Conservation (phyloP, 2,888 invertebrate species). For the Gortyna flavago region DNA sequence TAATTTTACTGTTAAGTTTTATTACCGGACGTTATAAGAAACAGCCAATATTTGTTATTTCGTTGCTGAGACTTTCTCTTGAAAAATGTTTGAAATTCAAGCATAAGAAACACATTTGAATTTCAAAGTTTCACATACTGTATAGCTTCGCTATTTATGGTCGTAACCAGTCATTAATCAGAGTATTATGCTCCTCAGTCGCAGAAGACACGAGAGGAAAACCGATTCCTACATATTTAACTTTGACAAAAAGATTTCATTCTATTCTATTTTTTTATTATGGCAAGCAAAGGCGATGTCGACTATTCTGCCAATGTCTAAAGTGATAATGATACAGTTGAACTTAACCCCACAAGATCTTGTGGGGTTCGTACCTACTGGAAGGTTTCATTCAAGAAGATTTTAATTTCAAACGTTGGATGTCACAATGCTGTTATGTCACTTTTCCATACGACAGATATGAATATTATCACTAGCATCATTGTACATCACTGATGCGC, state of each 20-base stretch:
- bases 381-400: not conserved
- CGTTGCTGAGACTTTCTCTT: slow-evolving; percentile 13
- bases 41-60: slow-evolving; percentile 3
- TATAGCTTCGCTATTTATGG: not conserved
- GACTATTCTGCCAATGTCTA: too few relatives aligned
- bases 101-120: slow-evolving; percentile 12
- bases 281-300: too few relatives aligned
- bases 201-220: not conserved
- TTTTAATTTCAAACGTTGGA: not conserved
- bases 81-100: not conserved
- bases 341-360: too few relatives aligned
- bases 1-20: not conserved
- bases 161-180: not conserved
- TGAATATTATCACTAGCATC: not conserved
- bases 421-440: slow-evolving; percentile 20
- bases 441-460: not conserved
- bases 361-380: too few relatives aligned
- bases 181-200: not conserved
- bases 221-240: not conserved
- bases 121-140: not conserved
- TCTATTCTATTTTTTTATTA: too few relatives aligned
- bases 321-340: too few relatives aligned
- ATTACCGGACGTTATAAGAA: not conserved
- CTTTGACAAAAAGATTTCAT: too few relatives aligned
- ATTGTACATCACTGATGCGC: slow-evolving; percentile 18